Evolutionary conservation across 2,888 invertebrate species (phyloP).

Genomic region (Tupiocoris notatus): DNA sequence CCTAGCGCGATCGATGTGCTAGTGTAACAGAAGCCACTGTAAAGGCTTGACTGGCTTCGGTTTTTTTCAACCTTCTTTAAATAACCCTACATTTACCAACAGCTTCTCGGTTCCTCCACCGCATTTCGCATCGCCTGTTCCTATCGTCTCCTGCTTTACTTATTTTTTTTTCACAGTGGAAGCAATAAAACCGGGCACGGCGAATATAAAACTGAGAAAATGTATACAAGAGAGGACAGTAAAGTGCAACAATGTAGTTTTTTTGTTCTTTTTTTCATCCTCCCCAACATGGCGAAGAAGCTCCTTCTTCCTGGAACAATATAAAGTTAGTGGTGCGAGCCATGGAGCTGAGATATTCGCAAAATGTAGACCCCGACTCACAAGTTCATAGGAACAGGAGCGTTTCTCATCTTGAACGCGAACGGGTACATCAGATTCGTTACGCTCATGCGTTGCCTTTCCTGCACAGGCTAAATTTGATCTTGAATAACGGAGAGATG

Average conservation of each 20-base stretch:
- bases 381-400: neutral
- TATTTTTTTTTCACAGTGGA: conserved; percentile 6
- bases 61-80: conserved; percentile 8
- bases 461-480: no score
- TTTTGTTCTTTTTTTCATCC: conserved; percentile 3
- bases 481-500: no score
- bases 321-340: conserved; percentile 23
- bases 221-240: conserved; percentile 35
- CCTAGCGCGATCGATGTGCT: neutral
- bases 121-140: neutral
- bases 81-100: neutral
- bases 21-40: neutral
- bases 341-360: neutral
- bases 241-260: conserved; percentile 37
- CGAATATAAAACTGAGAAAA: conserved; percentile 33
- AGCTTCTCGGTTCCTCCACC: neutral
- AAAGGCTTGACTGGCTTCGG: neutral
- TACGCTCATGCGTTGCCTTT: no score
- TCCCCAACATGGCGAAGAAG: neutral
- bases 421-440: neutral
- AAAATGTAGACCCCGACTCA: neutral
- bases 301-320: conserved; percentile 9
- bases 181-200: conserved; percentile 24
- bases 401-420: neutral
- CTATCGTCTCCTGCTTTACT: neutral